Conservation (phyloP, 2,113 vertebrate species). For the Spea bombifrons region DNA sequence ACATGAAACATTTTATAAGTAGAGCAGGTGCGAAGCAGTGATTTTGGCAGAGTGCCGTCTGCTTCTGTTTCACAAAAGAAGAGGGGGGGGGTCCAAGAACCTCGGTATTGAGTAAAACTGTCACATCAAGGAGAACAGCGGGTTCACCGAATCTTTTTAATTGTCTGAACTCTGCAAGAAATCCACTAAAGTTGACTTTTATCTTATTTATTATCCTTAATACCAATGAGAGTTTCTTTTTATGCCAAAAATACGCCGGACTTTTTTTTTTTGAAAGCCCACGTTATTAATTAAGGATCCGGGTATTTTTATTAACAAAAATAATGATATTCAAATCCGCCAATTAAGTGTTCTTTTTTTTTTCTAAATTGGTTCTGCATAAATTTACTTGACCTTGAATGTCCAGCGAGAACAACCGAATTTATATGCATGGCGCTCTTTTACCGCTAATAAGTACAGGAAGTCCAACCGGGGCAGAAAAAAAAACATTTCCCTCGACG, state of each 20-base stretch:
- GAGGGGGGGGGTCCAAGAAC: not conserved
- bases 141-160: not conserved
- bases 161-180: not conserved
- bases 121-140: not conserved
- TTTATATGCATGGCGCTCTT: not conserved
- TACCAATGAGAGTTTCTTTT: no score
- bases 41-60: not conserved
- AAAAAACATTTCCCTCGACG: no score
- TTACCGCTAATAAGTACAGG: no score
- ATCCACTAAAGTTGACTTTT: not conserved
- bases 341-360: not conserved
- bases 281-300: no score
- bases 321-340: not conserved
- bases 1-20: no score
- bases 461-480: no score
- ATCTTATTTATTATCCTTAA: no score
- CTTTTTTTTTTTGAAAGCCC: no score
- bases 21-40: not conserved
- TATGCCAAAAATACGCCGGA: no score
- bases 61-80: not conserved
- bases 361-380: not conserved
- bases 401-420: not conserved
- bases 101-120: not conserved
- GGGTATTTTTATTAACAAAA: no score
- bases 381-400: not conserved